Conservation (phyloP, 2,113 vertebrate genomes). For the Scytalopus superciliaris region DNA sequence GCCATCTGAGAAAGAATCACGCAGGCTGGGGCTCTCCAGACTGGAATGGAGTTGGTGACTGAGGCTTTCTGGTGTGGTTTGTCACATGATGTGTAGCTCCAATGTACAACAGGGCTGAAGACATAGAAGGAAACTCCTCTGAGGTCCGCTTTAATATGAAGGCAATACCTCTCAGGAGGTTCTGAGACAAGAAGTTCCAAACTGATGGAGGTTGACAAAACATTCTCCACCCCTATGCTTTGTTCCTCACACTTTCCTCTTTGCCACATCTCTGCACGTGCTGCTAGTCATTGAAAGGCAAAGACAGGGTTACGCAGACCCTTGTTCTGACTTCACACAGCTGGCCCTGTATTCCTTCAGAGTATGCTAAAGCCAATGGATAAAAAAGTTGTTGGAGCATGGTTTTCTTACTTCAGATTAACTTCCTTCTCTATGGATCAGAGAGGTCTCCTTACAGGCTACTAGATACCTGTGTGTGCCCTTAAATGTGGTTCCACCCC, state of each 20-base stretch:
- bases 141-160: background rate
- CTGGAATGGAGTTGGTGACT: background rate
- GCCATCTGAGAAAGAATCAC: background rate
- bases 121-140: background rate
- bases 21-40: background rate
- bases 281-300: background rate
- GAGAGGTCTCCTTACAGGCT: background rate
- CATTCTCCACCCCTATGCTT: background rate
- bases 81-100: background rate
- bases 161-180: background rate
- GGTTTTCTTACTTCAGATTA: background rate
- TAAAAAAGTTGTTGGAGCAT: background rate
- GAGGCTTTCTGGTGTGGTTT: background rate
- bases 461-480: background rate
- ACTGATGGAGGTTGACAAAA: background rate
- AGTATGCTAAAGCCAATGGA: background rate
- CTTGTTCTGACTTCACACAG: background rate
- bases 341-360: background rate
- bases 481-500: background rate
- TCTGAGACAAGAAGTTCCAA: background rate
- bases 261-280: accelerated
- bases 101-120: background rate
- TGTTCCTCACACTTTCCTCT: background rate
- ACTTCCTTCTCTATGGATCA: background rate
- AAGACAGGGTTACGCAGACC: background rate